phyloP scores from a whole-genome alignment of 2,888 invertebrate genomes.

The Scaptomyza polygonia region DNA sequence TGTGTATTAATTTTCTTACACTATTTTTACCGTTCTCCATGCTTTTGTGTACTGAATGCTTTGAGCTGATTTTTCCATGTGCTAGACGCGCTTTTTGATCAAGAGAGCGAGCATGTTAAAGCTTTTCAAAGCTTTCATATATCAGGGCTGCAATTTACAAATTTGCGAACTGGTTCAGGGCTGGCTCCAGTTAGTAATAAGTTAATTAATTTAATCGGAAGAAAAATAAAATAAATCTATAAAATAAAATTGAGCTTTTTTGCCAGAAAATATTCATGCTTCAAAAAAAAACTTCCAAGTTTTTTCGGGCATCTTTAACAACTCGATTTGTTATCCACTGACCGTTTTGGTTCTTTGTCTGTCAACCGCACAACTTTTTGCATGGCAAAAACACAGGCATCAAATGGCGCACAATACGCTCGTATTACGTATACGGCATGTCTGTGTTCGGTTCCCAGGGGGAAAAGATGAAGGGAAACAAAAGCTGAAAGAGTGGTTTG shows the following conservation, averaged over 20 bases:
- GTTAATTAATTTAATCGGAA: too few relatives aligned
- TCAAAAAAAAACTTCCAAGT: too few relatives aligned
- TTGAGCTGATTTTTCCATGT: background rate
- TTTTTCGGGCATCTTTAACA: slow-evolving; percentile 1
- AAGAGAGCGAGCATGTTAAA: background rate
- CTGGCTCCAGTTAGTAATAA: too few relatives aligned
- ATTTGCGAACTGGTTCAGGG: background rate
- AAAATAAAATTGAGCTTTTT: too few relatives aligned
- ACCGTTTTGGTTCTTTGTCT: slow-evolving; percentile 3
- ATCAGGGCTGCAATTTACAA: slow-evolving; percentile 6
- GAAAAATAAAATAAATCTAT: too few relatives aligned
- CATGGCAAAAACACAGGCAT: slow-evolving; percentile 37
- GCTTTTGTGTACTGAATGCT: slow-evolving; percentile 19
- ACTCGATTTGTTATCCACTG: slow-evolving; percentile 13
- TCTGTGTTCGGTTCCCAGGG: slow-evolving; percentile 12
- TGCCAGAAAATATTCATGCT: too few relatives aligned
- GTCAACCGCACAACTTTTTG: slow-evolving; percentile 56
- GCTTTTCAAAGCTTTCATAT: slow-evolving; percentile 15
- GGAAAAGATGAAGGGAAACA: background rate
- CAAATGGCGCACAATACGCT: slow-evolving; percentile 73
- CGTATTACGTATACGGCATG: slow-evolving; percentile 60
- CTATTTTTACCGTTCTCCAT: slow-evolving; percentile 47
- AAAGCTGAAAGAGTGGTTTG: slow-evolving; percentile 16
- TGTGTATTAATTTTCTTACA: slow-evolving; percentile 39
- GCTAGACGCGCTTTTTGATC: background rate